Evolutionary conservation across 2,113 vertebrate genomes (phyloP), one percentile per base, ranked within the genome.

Genomic region (Macquaria ambigua): DNA sequence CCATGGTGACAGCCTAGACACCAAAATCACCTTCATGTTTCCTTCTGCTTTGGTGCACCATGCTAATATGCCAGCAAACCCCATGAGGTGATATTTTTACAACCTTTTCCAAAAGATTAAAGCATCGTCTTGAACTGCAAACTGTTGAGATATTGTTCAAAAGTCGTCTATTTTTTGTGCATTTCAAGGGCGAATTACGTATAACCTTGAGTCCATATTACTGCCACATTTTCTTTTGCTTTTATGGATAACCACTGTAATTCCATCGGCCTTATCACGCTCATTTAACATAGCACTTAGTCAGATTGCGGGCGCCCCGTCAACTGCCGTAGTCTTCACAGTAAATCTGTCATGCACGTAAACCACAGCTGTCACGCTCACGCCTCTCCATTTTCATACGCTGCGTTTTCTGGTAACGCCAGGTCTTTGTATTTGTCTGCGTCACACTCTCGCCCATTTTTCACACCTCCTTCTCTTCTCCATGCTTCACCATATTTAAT

Each of bases 381-480:
- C 67, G 48, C 76, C 34, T 53, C 67, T 55, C 50, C 84, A 11
- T 71, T 77, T 85, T 86, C 86, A 75, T 63, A 64, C 61, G 43
- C 71, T 11, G 73, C 34, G 3, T 87, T 87, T 82, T 75, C 58
- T 76, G 56, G 59, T 79, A 34, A 46, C 5, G 25, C 59, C 75
- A 37, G 56, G 52, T 56, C 79, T 86, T 82, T 76, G 52, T 78
- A 8, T 90, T 74, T 69, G 58, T 59, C 62, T 52, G 69, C 76
- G 82, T 85, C 79, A 11, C 76, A 58, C 43, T 41, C 53, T 48
- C 75, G 34, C 48, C 41, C 78, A 25, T 82, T 78, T 34, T 78
- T 87, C 81, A 87, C 92, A 83, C 87, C 82, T 81, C 74, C 79
- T n/a, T 28, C 79, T 87, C 82, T 72, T 83, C 86, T 79, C 74